Base-by-base conservation (phyloP, 2,888 invertebrate species). In the Drosophila koepferae region DNA sequence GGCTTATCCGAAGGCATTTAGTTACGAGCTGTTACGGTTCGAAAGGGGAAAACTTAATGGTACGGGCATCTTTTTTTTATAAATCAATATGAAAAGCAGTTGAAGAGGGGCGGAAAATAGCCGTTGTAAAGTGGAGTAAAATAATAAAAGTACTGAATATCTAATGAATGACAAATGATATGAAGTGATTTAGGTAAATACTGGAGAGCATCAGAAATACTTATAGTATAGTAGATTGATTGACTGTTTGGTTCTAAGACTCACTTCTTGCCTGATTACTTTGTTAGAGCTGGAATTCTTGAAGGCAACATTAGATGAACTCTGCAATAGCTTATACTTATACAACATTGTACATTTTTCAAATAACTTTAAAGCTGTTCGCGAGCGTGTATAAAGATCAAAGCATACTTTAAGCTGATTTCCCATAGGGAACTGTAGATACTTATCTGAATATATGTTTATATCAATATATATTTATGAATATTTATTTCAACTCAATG, bases 361-460 rank as follows among this genome's bases (percentile, higher is more conserved):
- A 28, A 28, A 28, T 28, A 28, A 28, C 3, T 28, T 6, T 14
- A 38, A 14, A 3, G 23, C 9, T 34, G 5, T 10, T 41, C 10
- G 14, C 34, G 6, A 10, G 18, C 10, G 8, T 28, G 38, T 23
- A 1, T n/a, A 9, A 46, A 67, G 51, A 40, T 59, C 14, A 58
- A 46, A 53, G 79, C 68, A 73, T 55, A 62, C 54, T 59, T 59
- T 58, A 5, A 40, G 59, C 48, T 36, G 16, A 60, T 34, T 28
- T 8, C 14, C 14, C 7, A 7, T 14, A 48, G n/a, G 5, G 4
- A 8, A 14, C 3, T 51, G 12, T 10, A 38, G 14, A 38, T 36
- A 4, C 36, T 12, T 12, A 16, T 8, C 5, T 16, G 3, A 6
- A 53, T n/a, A 48, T 46, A 8, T 10, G 31, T n/a, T 10, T 40